Percentiles rank a stretch among this genome's conserved stretches.
Conservation (phyloP, 2,797 vertebrate species). For the Leptoclinus maculatus region DNA sequence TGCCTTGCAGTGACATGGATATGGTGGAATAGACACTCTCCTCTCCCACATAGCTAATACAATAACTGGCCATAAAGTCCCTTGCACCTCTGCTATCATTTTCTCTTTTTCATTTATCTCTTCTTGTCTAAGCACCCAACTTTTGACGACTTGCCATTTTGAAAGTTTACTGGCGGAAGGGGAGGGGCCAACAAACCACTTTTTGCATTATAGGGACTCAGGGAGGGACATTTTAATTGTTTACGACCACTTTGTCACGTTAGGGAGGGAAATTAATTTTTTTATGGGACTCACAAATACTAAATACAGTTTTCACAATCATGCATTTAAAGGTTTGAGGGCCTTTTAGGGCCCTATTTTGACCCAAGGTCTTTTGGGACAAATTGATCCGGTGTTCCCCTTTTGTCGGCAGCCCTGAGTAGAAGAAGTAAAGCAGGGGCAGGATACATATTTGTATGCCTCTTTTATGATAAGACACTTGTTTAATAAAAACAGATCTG, state of each 20-base stretch:
- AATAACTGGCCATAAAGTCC: no score
- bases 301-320: neutral
- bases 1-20: no score
- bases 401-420: no score
- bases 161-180: no score
- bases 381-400: neutral
- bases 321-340: neutral
- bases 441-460: no score
- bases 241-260: neutral
- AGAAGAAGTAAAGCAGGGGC: neutral
- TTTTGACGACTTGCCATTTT: no score
- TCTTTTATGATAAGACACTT: neutral
- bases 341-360: neutral
- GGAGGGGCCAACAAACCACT: neutral
- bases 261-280: no score
- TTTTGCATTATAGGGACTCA: neutral
- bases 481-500: neutral
- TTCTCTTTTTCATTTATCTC: no score
- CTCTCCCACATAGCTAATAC: no score
- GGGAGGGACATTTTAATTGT: neutral
- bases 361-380: neutral
- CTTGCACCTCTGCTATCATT: neutral
- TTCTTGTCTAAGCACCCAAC: no score
- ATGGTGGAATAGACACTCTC: no score
- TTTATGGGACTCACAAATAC: neutral